Conservation (phyloP, 2,888 invertebrate species). For the Stenurella melanura region DNA sequence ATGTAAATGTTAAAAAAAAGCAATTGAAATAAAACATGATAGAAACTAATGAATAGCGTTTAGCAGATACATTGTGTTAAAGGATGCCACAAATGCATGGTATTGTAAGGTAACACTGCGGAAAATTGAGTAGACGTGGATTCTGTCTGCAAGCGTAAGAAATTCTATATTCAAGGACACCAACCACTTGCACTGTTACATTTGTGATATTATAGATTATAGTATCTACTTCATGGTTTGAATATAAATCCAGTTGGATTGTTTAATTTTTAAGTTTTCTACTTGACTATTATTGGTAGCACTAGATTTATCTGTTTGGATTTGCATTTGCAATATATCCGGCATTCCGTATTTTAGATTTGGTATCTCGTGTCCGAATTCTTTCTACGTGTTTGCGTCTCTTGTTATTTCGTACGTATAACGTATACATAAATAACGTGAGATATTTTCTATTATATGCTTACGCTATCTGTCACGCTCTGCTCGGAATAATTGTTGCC, state of each 20-base stretch:
- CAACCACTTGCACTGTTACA: background rate
- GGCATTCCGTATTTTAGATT: background rate
- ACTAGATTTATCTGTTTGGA: background rate
- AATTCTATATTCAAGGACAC: background rate
- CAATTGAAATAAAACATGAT: too few relatives aligned
- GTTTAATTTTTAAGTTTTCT: background rate
- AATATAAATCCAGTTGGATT: background rate
- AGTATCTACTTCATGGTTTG: background rate
- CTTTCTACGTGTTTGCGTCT: background rate
- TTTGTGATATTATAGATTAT: background rate
- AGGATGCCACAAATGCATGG: background rate
- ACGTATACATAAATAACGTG: background rate
- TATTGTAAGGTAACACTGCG: background rate
- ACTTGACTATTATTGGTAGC: background rate
- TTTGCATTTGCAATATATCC: background rate
- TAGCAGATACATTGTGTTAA: background rate
- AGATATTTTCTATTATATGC: background rate
- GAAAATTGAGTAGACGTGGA: constrained; percentile 3
- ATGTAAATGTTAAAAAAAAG: too few relatives aligned
- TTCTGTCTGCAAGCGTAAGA: background rate
- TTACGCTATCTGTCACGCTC: background rate
- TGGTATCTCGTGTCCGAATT: background rate
- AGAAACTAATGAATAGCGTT: too few relatives aligned
- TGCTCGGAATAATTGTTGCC: background rate
- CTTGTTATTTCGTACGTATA: background rate